Conservation (phyloP, 2,113 vertebrate species). For the Hydrochoerus hydrochaeris region DNA sequence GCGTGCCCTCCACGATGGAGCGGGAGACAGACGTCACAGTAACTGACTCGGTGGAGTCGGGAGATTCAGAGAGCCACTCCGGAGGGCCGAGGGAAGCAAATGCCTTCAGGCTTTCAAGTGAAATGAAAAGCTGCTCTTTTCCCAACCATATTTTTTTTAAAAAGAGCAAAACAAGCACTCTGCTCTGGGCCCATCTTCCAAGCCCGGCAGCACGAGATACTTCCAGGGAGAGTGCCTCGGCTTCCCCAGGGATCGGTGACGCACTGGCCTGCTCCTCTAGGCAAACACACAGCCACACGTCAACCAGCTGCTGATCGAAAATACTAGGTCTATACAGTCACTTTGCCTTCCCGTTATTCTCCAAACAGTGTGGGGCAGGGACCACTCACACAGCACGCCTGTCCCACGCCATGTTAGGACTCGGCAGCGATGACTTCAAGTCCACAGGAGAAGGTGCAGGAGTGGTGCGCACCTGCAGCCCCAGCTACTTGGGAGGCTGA, state of each 20-base stretch:
- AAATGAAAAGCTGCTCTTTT: neutral
- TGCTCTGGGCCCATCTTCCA: neutral
- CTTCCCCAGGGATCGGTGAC: neutral
- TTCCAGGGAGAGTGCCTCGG: neutral
- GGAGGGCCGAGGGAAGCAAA: neutral
- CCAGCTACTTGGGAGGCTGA: neutral
- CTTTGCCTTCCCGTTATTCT: neutral
- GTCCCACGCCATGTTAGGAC: neutral
- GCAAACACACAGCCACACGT: neutral
- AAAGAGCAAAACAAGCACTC: neutral
- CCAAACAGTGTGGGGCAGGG: neutral
- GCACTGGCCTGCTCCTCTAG: neutral
- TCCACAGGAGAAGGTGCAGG: no score
- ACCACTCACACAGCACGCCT: neutral
- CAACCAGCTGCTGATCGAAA: neutral
- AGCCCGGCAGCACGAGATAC: neutral
- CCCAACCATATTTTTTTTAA: neutral
- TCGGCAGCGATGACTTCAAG: no score
- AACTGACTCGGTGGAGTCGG: neutral
- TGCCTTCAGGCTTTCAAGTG: neutral
- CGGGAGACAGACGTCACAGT: fast-evolving
- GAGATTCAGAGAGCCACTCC: neutral
- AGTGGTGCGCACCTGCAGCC: neutral
- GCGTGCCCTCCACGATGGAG: neutral
- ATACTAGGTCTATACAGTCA: neutral